Conservation (phyloP, 2,797 vertebrate species). For the Anguilla obscura region DNA sequence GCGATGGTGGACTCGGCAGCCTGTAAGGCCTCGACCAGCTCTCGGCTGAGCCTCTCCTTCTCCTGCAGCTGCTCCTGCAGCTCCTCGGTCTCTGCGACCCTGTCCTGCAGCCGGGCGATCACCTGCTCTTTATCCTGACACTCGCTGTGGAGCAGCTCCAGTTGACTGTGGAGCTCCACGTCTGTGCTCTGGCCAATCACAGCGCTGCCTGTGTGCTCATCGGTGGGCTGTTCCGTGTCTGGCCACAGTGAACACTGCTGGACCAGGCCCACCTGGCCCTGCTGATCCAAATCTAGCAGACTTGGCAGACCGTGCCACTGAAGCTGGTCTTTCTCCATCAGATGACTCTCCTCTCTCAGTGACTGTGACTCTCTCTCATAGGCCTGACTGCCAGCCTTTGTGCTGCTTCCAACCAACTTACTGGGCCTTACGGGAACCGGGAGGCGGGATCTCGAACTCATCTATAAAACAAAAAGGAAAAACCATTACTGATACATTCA, state of each 20-base stretch:
- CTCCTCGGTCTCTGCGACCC: slow-evolving; percentile 62
- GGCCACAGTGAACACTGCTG: slow-evolving; percentile 33
- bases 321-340: slow-evolving; percentile 27
- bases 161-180: slow-evolving; percentile 60
- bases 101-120: slow-evolving; percentile 65
- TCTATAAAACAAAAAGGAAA: slow-evolving; percentile 58
- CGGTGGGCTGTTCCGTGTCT: slow-evolving; percentile 32
- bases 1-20: slow-evolving; percentile 76
- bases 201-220: slow-evolving; percentile 35
- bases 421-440: slow-evolving; percentile 73
- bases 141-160: slow-evolving; percentile 74
- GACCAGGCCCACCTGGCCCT: slow-evolving; percentile 30
- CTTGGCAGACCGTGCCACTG: background rate
- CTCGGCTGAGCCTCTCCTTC: slow-evolving; percentile 64
- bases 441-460: slow-evolving; percentile 75
- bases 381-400: slow-evolving; percentile 39
- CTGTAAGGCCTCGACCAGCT: slow-evolving; percentile 66
- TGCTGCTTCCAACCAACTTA: slow-evolving; percentile 48
- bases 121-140: slow-evolving; percentile 74
- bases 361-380: slow-evolving; percentile 36
- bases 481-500: slow-evolving; percentile 3
- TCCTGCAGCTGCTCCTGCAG: slow-evolving; percentile 65
- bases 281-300: background rate
- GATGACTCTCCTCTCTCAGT: slow-evolving; percentile 39
- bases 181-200: slow-evolving; percentile 35